phyloP scores from a whole-genome alignment of 2,888 invertebrate genomes.

The Dicycla oo region DNA sequence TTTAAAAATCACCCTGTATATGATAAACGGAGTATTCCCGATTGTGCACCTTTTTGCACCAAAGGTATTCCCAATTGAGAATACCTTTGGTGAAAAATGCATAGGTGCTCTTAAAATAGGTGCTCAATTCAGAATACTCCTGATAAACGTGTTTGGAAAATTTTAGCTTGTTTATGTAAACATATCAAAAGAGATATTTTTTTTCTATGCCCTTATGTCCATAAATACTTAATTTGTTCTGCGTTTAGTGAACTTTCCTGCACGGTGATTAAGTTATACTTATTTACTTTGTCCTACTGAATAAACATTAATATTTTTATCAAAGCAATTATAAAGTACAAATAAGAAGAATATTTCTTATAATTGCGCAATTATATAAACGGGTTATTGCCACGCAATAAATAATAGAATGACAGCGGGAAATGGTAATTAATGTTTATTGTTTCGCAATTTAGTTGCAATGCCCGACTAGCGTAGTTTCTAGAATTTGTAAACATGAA shows the following conservation, averaged over 20 bases:
- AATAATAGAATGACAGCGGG: constrained; percentile 23
- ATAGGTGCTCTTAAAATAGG: too few relatives aligned
- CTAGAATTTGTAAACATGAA: constrained; percentile 7
- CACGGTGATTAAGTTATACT: constrained; percentile 25
- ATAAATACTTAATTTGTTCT: constrained; percentile 14
- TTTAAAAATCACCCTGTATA: too few relatives aligned
- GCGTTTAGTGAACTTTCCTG: constrained; percentile 36
- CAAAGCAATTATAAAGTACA: constrained; percentile 49
- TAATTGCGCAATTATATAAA: constrained; percentile 59
- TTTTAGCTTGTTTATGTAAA: constrained; percentile 31
- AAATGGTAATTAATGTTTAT: background rate
- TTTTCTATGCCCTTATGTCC: background rate
- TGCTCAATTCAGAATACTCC: too few relatives aligned
- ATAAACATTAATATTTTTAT: constrained; percentile 47
- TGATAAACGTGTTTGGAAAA: constrained; percentile 25
- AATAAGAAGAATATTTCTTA: constrained; percentile 45
- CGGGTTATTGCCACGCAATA: constrained; percentile 54
- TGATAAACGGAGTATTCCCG: too few relatives aligned
- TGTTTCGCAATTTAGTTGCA: constrained; percentile 40
- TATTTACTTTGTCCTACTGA: constrained; percentile 31
- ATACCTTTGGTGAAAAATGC: too few relatives aligned
- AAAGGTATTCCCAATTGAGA: too few relatives aligned
- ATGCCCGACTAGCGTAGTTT: background rate
- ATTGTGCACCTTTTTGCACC: too few relatives aligned
- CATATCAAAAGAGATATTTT: background rate